Percentiles rank a stretch among this genome's conserved stretches.
Evolutionary conservation across 2,113 vertebrate species (phyloP).

Genomic region (Psilopogon haemacephalus): DNA sequence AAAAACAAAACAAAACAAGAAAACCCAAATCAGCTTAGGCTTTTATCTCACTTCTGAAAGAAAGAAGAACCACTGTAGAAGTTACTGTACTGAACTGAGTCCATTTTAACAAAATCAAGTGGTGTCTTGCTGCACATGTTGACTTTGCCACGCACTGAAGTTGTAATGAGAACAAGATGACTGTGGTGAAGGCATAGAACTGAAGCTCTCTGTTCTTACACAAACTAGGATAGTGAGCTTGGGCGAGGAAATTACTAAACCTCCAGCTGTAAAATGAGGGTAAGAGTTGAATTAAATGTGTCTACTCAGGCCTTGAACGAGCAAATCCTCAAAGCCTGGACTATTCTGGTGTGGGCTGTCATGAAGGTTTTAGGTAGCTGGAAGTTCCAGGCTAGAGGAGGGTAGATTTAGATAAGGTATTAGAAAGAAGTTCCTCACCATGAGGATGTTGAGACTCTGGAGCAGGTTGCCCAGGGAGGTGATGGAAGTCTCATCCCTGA

Average conservation of each 20-base stretch:
- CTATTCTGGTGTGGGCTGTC: not conserved
- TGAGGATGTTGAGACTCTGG: no score
- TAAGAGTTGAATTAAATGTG: not conserved
- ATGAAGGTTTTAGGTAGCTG: not conserved
- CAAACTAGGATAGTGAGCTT: not conserved
- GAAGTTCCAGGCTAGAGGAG: not conserved
- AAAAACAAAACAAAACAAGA: not conserved
- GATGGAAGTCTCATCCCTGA: no score
- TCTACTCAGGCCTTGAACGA: not conserved
- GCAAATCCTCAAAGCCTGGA: not conserved
- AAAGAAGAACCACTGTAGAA: not conserved
- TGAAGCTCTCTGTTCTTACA: not conserved
- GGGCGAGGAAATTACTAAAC: not conserved
- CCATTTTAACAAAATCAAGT: not conserved
- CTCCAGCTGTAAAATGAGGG: not conserved
- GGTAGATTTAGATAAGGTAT: no score
- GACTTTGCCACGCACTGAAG: not conserved
- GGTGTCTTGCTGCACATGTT: rapidly evolving
- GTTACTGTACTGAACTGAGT: not conserved
- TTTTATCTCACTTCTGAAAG: not conserved
- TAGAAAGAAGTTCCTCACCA: no score
- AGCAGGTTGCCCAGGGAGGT: no score
- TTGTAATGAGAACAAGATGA: not conserved
- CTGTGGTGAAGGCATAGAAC: not conserved
- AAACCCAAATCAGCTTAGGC: not conserved